Conservation (phyloP, 2,888 invertebrate genomes). For the Sisyra nigra region DNA sequence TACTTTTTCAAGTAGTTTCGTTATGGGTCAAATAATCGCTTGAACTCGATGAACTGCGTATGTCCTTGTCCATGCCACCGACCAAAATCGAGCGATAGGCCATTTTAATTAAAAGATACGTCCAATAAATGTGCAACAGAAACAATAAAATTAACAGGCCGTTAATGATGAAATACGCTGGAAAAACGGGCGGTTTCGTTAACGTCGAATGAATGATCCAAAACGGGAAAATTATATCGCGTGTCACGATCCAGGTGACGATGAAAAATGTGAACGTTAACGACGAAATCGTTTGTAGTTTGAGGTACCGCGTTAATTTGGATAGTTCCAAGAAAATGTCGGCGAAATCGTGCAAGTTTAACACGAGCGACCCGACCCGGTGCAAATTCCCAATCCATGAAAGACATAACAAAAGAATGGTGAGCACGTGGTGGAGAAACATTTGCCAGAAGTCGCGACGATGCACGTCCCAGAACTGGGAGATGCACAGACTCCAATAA, state of each 20-base stretch:
- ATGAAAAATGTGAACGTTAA: conserved; percentile 77
- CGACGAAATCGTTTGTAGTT: conserved; percentile 78
- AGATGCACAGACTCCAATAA: conserved; percentile 86
- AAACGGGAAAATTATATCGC: conserved; percentile 77
- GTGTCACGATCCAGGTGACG: conserved; percentile 78
- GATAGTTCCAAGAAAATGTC: conserved; percentile 85
- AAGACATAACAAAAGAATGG: conserved; percentile 74
- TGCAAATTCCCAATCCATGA: conserved; percentile 93
- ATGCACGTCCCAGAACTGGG: conserved; percentile 87
- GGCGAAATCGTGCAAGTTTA: conserved; percentile 74
- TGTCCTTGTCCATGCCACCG: too few species aligned
- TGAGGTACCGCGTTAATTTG: conserved; percentile 87
- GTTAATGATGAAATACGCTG: conserved; percentile 91
- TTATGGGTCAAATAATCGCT: too few species aligned
- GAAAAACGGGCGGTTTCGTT: conserved; percentile 72
- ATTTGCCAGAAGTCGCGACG: conserved; percentile 96
- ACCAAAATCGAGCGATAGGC: conserved; percentile 27
- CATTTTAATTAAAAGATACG: conserved; percentile 82
- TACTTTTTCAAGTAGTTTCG: too few species aligned
- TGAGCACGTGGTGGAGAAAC: conserved; percentile 94
- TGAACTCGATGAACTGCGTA: too few species aligned
- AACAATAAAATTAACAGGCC: conserved; percentile 63
- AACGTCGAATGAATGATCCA: conserved; percentile 77
- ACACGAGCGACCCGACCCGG: conserved; percentile 78
- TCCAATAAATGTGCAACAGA: conserved; percentile 80